phyloP scores from a whole-genome alignment of 2,797 vertebrate genomes.

The Poeciliopsis turneri region DNA sequence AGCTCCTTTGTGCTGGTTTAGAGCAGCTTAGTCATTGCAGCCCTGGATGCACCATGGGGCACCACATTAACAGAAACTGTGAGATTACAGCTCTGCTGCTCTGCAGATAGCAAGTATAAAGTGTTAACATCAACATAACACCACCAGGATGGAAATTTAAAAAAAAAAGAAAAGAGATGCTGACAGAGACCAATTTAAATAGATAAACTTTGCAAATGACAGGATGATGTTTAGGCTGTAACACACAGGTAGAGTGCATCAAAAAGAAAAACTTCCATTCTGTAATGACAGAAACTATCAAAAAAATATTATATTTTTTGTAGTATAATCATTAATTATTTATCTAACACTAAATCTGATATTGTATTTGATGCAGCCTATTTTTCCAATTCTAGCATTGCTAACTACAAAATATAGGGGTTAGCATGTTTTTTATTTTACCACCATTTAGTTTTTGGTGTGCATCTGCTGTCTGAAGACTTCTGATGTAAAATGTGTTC shows the following conservation, averaged over 20 bases:
- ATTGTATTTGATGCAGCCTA: background rate
- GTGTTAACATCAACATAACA: slow-evolving; percentile 21
- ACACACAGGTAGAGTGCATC: background rate
- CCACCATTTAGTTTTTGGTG: too few relatives aligned
- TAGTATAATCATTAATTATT: background rate
- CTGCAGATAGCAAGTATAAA: slow-evolving; percentile 39
- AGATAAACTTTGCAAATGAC: slow-evolving; percentile 13
- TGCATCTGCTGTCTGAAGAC: too few relatives aligned
- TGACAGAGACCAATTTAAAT: background rate
- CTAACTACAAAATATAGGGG: background rate
- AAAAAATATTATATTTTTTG: background rate
- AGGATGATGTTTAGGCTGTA: slow-evolving; percentile 1
- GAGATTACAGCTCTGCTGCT: slow-evolving; percentile 38
- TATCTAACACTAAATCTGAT: background rate
- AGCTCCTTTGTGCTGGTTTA: slow-evolving; percentile 51
- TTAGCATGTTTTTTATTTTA: too few relatives aligned
- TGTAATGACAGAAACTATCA: background rate
- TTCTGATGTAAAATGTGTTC: too few relatives aligned
- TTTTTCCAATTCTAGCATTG: background rate
- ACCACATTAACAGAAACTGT: slow-evolving; percentile 47
- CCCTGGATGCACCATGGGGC: slow-evolving; percentile 27
- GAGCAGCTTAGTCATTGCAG: slow-evolving; percentile 53
- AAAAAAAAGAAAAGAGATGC: background rate
- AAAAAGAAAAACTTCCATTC: background rate
- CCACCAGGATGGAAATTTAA: background rate